Conservation (phyloP, 2,797 vertebrate species). For the Enteromius anoplus region DNA sequence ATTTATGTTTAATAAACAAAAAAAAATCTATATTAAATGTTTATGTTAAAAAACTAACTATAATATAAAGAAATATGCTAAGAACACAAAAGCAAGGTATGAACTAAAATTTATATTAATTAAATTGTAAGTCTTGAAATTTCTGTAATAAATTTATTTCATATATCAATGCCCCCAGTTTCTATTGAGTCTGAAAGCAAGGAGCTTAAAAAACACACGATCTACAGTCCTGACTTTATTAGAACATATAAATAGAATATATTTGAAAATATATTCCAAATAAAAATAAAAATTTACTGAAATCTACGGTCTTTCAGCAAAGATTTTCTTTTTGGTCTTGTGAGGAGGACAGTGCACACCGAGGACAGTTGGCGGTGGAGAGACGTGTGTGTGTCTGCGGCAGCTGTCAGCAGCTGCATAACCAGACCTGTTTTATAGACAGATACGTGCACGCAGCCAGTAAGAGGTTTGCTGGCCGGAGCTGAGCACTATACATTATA, state of each 20-base stretch:
- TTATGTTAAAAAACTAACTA: neutral
- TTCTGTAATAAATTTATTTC: neutral
- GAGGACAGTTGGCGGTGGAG: conserved; percentile 13
- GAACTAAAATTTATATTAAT: neutral
- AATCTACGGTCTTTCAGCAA: neutral
- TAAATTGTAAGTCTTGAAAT: neutral
- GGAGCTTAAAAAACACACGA: neutral
- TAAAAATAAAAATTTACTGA: neutral
- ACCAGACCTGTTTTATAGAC: conserved; percentile 56
- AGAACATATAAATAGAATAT: neutral
- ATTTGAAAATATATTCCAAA: neutral
- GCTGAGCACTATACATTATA: conserved; percentile 47
- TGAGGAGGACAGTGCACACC: neutral
- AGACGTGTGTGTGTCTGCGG: conserved; percentile 45
- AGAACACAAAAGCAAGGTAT: neutral
- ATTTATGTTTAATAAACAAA: neutral
- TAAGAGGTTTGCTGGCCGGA: conserved; percentile 55
- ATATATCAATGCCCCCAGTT: neutral
- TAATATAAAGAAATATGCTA: neutral
- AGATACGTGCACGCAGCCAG: conserved; percentile 46
- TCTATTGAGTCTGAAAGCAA: neutral
- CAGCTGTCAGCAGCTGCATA: conserved; percentile 60
- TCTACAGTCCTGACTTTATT: neutral
- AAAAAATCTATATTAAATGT: neutral
- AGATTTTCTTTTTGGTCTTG: neutral